Conservation (phyloP, 2,888 invertebrate species). For the Mimas tiliae region DNA sequence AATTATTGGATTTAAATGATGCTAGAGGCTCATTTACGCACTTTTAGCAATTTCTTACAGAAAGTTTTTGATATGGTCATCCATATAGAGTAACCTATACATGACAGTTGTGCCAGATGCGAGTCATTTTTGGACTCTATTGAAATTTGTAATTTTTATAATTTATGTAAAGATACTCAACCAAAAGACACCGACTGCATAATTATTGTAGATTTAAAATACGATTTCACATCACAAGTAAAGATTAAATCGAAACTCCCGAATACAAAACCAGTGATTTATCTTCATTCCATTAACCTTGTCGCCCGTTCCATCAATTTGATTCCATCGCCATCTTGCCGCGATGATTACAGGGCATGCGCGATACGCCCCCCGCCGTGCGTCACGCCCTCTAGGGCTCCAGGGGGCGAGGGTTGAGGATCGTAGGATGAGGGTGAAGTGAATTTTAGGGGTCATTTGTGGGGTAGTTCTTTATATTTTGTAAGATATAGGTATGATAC, state of each 20-base stretch:
- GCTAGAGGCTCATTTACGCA: no score
- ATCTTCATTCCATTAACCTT: conserved; percentile 16
- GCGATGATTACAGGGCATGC: conserved; percentile 73
- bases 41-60: no score
- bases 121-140: no score
- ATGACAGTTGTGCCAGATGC: no score
- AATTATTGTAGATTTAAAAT: not conserved
- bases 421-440: conserved; percentile 36
- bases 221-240: not conserved
- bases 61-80: no score
- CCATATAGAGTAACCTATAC: no score
- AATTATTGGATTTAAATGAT: no score
- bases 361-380: conserved; percentile 67
- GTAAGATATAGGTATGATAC: conserved; percentile 6
- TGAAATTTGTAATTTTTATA: no score
- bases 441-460: conserved; percentile 16
- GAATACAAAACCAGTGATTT: conserved; percentile 7
- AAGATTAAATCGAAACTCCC: conserved; percentile 14
- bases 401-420: conserved; percentile 49
- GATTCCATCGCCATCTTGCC: conserved; percentile 64
- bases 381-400: conserved; percentile 62
- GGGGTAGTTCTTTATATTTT: conserved; percentile 1
- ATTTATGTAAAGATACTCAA: not conserved
- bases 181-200: not conserved
- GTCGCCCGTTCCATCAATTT: conserved; percentile 30